phyloP scores from a whole-genome alignment of 2,113 vertebrate genomes.

The Chloroceryle aenea region DNA sequence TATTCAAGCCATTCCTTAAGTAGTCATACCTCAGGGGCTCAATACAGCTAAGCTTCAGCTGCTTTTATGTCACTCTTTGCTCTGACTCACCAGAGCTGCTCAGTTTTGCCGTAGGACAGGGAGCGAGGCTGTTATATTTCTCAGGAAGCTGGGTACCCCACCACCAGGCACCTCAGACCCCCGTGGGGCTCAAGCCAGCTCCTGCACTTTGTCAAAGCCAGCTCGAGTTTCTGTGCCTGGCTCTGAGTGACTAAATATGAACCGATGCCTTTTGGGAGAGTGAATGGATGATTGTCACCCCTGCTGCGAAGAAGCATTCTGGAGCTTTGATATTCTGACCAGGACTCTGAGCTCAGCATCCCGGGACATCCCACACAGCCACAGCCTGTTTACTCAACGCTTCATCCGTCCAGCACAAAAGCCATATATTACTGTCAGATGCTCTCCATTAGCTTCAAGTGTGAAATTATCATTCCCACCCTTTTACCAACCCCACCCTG shows the following conservation, averaged over 20 bases:
- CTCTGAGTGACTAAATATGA: not conserved
- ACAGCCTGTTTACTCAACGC: constrained; percentile 1
- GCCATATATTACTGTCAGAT: constrained; percentile 39
- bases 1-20: not conserved
- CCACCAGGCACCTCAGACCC: not conserved
- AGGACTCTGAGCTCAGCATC: not conserved
- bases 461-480: constrained; percentile 53
- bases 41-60: constrained; percentile 23
- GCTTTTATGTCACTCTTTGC: not conserved
- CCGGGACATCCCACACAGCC: not conserved
- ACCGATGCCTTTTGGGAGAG: not conserved
- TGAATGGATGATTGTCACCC: not conserved
- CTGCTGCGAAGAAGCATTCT: not conserved
- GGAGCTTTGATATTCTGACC: not conserved
- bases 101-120: not conserved
- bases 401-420: not conserved
- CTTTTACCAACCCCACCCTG: constrained; percentile 45
- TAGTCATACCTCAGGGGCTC: not conserved
- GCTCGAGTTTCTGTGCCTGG: not conserved
- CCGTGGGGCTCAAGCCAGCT: not conserved
- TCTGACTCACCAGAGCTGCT: not conserved
- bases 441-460: constrained; percentile 46
- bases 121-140: not conserved
- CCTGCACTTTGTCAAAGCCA: constrained; percentile 49
- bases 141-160: not conserved